These are phyloP conservation scores for Odontesthes bonariensis DNA, from an alignment of 2,113 vertebrate species.

Conservation along the genomic window DNA sequence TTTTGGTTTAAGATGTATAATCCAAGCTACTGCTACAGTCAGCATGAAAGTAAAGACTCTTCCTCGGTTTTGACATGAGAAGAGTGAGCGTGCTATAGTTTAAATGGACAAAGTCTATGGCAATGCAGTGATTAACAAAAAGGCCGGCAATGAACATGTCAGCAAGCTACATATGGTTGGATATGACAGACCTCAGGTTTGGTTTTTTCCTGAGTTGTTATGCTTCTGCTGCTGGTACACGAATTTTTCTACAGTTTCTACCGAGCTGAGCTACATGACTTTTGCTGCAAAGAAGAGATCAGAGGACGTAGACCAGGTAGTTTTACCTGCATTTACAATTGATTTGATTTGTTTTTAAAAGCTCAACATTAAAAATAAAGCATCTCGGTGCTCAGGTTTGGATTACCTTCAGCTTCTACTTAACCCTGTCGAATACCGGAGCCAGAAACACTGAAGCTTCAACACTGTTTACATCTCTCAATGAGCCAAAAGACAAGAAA, in stretches of 20 bases:
- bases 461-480: conserved; percentile 75
- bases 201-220: conserved; percentile 38
- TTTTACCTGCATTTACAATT: conserved; percentile 58
- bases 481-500: conserved; percentile 36
- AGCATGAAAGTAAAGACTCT: conserved; percentile 23
- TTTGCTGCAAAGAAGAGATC: conserved; percentile 42
- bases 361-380: conserved; percentile 57
- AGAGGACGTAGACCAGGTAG: conserved; percentile 58
- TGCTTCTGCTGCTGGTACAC: conserved; percentile 20
- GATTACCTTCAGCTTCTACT: conserved; percentile 57
- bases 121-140: conserved; percentile 48
- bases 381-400: conserved; percentile 56
- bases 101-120: conserved; percentile 16
- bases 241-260: conserved; percentile 35
- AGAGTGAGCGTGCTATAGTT: conserved; percentile 4
- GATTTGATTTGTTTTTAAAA: conserved; percentile 48
- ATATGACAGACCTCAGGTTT: conserved; percentile 45
- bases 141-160: conserved; percentile 1
- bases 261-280: conserved; percentile 50
- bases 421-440: conserved; percentile 58
- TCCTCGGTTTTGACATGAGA: conserved; percentile 32
- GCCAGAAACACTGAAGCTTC: conserved; percentile 73
- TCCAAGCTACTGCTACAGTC: conserved; percentile 50
- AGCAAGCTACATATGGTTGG: conserved; percentile 65
- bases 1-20: conserved; percentile 53